Evolutionary conservation across 1,140 invertebrate genomes (phyloP).

Genomic region (Branchinecta lynchi): DNA sequence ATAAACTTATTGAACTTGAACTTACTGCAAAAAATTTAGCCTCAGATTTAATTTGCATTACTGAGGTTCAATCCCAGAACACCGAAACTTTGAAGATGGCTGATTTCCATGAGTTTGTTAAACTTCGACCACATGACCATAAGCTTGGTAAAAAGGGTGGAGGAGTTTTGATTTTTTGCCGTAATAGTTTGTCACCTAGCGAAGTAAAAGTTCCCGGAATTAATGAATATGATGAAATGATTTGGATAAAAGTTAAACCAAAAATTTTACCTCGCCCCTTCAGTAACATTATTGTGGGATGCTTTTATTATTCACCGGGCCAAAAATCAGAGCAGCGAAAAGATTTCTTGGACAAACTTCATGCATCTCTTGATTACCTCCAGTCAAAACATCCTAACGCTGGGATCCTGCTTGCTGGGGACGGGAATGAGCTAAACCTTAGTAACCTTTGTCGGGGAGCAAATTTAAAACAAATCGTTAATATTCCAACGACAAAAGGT

Average conservation of each 20-base stretch:
- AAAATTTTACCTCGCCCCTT: background rate
- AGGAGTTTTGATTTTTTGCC: background rate
- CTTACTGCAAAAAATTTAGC: background rate
- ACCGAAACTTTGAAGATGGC: background rate
- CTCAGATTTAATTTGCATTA: conserved; percentile 7
- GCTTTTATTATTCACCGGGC: background rate
- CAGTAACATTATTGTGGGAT: background rate
- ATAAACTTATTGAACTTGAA: background rate
- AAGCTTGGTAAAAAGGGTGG: background rate
- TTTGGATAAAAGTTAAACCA: background rate
- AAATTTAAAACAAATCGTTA: conserved; percentile 1
- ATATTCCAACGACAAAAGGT: conserved; percentile 4
- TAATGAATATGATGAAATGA: conserved; percentile 1
- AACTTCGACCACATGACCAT: conserved; percentile 2
- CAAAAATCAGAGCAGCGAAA: conserved; percentile 3
- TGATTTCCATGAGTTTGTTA: background rate
- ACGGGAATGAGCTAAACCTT: background rate
- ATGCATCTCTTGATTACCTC: conserved; percentile 6
- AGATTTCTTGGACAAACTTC: background rate
- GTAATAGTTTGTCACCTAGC: background rate
- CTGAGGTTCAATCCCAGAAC: conserved; percentile 9
- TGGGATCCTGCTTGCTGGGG: background rate
- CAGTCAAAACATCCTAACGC: conserved; percentile 5
- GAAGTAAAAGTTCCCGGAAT: conserved; percentile 8
- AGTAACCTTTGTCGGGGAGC: background rate